phyloP scores from a whole-genome alignment of 2,888 invertebrate genomes.

The Lithophane ornitopus region DNA sequence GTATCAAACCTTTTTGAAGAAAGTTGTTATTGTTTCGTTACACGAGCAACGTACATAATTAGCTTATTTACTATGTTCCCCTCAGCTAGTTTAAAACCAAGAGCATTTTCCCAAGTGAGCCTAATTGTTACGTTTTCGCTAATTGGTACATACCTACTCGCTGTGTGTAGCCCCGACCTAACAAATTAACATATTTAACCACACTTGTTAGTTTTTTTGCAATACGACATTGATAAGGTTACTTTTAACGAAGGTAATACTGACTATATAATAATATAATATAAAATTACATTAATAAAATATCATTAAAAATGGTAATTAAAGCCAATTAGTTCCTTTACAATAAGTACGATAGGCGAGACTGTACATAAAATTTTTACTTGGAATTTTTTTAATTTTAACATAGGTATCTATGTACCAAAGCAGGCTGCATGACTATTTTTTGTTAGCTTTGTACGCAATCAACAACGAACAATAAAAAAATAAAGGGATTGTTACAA shows the following conservation, averaged over 20 bases:
- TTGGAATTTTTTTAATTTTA: no score
- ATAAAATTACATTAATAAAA: no score
- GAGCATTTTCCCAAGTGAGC: slow-evolving; percentile 32
- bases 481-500: neutral
- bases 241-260: neutral
- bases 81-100: slow-evolving; percentile 18
- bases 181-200: slow-evolving; percentile 51
- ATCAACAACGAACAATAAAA: neutral
- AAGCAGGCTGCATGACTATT: neutral
- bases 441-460: neutral
- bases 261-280: no score
- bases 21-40: neutral
- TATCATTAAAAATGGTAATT: no score
- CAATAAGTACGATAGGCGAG: no score
- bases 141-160: slow-evolving; percentile 30
- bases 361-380: no score
- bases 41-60: slow-evolving; percentile 4
- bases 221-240: slow-evolving; percentile 37
- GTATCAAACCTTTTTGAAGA: neutral
- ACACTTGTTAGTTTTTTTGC: slow-evolving; percentile 31
- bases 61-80: neutral
- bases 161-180: slow-evolving; percentile 37
- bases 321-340: no score
- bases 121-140: slow-evolving; percentile 35
- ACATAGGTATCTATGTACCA: neutral